Conservation (phyloP, 2,888 invertebrate species). For the Melieria crassipennis region DNA sequence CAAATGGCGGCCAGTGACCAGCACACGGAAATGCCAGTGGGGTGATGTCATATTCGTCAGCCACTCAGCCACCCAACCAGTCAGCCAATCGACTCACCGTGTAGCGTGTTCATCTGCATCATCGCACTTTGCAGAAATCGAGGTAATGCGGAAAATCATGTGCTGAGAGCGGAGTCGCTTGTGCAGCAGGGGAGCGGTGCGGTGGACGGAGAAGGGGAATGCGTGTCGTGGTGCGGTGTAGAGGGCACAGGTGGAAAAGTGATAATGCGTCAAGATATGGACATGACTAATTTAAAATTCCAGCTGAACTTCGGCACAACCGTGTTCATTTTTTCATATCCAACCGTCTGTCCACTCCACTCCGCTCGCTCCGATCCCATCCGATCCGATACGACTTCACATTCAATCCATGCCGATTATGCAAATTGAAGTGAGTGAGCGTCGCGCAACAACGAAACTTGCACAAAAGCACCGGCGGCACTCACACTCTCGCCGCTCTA, state of each 20-base stretch:
- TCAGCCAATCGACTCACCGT: too few relatives aligned
- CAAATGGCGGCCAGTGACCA: slow-evolving; percentile 9
- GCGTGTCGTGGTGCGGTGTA: background rate
- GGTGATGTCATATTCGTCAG: slow-evolving; percentile 58
- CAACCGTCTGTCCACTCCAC: background rate
- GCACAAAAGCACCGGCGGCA: background rate
- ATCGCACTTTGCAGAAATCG: slow-evolving; percentile 22
- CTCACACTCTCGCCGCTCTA: background rate
- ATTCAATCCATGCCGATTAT: background rate
- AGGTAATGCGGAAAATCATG: background rate
- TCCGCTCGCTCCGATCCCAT: slow-evolving; percentile 9
- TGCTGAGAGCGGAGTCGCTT: too few relatives aligned
- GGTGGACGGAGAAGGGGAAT: background rate
- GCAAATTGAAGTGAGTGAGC: background rate
- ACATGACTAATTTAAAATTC: slow-evolving; percentile 34
- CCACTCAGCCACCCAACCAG: too few relatives aligned
- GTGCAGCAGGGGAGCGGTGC: slow-evolving; percentile 2
- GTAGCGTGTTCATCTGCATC: slow-evolving; percentile 4
- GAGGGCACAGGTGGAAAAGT: background rate
- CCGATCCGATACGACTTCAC: slow-evolving; percentile 10
- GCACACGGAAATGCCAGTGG: slow-evolving; percentile 31
- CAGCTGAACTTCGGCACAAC: slow-evolving; percentile 11
- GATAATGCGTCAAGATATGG: slow-evolving; percentile 11
- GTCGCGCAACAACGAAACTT: background rate
- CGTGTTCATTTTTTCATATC: background rate